A percentile compares a stretch with the other conserved stretches of the same genome.
phyloP scores from a whole-genome alignment of 2,113 vertebrate genomes.

The Ploceus nigricollis region DNA sequence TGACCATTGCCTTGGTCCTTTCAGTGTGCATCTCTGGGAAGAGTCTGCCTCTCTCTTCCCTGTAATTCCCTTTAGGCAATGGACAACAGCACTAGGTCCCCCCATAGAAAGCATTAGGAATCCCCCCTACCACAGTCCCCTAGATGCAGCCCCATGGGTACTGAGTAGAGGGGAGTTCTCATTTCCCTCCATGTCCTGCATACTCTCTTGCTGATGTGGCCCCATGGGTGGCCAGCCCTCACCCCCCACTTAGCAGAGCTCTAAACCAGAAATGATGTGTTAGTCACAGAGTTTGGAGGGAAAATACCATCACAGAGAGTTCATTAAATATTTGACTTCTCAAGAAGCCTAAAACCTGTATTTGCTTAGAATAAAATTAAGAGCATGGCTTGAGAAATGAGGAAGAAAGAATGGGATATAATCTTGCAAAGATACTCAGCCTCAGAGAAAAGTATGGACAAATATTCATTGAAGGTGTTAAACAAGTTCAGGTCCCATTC shows the following conservation, averaged over 20 bases:
- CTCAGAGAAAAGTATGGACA: neutral
- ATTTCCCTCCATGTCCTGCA: accelerated
- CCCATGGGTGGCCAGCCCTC: neutral
- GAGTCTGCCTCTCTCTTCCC: neutral
- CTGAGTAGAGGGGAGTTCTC: neutral
- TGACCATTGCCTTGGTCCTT: neutral
- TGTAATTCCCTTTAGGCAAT: neutral
- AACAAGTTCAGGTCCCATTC: neutral
- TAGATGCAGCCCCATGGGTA: neutral
- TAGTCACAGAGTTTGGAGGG: neutral
- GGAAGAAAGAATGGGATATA: neutral
- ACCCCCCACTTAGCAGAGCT: neutral
- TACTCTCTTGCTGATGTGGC: neutral
- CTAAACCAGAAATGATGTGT: neutral
- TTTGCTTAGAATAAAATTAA: neutral
- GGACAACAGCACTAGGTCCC: neutral
- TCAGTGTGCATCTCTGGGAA: neutral
- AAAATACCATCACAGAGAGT: neutral
- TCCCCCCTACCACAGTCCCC: neutral
- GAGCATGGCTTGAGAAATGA: neutral
- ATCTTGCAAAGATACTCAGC: neutral
- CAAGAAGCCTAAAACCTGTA: neutral
- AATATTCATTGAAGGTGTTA: neutral
- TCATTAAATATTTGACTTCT: slow-evolving; percentile 5
- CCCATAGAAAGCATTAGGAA: accelerated